Evolutionary conservation across 2,888 invertebrate species (phyloP), one percentile per base, ranked within the genome.

Genomic region (Nezara viridula): DNA sequence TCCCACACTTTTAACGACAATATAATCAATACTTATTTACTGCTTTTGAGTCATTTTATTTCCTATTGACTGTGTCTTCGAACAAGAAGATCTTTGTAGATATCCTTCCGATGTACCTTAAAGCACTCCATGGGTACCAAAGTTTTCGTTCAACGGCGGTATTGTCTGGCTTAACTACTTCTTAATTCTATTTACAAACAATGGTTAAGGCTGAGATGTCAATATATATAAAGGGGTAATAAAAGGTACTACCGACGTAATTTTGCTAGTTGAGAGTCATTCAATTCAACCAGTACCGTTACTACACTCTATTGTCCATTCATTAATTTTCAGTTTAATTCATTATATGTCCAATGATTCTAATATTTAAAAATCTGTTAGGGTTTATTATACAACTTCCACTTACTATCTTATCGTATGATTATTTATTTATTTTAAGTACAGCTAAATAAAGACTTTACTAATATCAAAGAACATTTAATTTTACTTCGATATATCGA

Each of bases 1-100:
- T 89, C 89, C 66, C 66, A 73, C 66, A 37, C 32, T 73, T 37
- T 73, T 73, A 73, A 37, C 37, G 66, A 73, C 37, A 37, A 32
- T 32, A 66, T 66, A 52, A 89, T 85, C 86, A 50, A 88, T 60
- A 85, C 49, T 37, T 88, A 88, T 60, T 85, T 87, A 89, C 73
- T 73, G 86, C 66, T 32, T 21, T 21, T 32, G 66, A 73, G 66
- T 73, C 32, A 73, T 37, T 37, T 32, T 73, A 73, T 73, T 73
- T 73, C 66, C 66, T 14, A 73, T 73, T 37, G 32, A 37, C 16
- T 32, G 16, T 37, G 16, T 21, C 37, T 73, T 37, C 37, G 37
- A 73, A 73, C 66, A 37, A 19, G 66, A 73, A 73, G 66, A 73
- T 73, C 66, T 73, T 73, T 32, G 16, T 2, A 73, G 66, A 73